Base-by-base conservation (phyloP, 2,888 invertebrate species). In the Plutella xylostella region DNA sequence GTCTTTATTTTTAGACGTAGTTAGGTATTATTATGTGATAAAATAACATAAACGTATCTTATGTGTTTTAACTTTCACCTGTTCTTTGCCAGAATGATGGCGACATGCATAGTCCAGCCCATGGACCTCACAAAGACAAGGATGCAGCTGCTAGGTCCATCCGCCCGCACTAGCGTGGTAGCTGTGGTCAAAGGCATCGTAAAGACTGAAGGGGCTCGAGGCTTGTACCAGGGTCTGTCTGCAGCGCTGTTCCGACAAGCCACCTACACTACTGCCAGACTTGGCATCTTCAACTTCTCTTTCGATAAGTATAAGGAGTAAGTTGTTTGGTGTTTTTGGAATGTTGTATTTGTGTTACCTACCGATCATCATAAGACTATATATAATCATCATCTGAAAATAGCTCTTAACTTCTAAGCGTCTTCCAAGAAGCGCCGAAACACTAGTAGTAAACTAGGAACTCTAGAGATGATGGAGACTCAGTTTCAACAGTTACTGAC, bases 241-340 rank as follows among this genome's bases (percentile, higher is more conserved):
- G 96, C 97, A 2, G 97, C 94, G 0, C 80, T 98, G 38, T 82
- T 98, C 53, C 85, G 98, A 45, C 98, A 99, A 69, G 97, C 98
- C 0, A 97, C 98, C 0, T 99, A 99, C 68, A 97, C 97, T 1
- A 98, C 98, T 0, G 93, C 93, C 0, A 86, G 98, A 50, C 86
- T 99, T 46, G 98, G 98, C 40, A 90, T 94, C 53, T 98, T 96
- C 70, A 93, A 94, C 15, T 92, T 90, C 70, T 72, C 97, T 2
- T 92, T 94, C 61, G 96, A 97, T 63, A 61, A 73, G 45, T 89
- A 89, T 51, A 82, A 85, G 46, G 66, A 63, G 87, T 89, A 45
- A 51, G 54, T 55, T 33, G 28, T 28, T 3, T 21, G 28, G 14
- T 11, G 17, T 22, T 39, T 1, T n/a, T n/a, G n/a, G n/a, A n/a